Base-by-base conservation (phyloP, 1,140 invertebrate genomes). In the Microplitis demolitor region DNA sequence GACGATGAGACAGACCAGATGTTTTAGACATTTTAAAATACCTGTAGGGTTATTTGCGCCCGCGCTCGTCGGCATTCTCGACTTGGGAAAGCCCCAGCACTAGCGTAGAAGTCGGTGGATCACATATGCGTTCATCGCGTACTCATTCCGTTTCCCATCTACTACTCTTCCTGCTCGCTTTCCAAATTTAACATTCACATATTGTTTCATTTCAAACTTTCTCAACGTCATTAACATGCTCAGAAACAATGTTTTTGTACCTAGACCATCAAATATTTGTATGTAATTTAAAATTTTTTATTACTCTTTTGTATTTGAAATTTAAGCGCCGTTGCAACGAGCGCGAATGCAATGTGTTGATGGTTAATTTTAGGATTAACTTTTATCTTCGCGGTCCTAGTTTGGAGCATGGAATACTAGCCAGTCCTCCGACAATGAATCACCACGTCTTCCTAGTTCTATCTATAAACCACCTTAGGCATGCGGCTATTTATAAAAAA, bases 361-460 rank as follows among this genome's bases (percentile, higher is more conserved):
- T 37, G 69, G 51, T 76, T 84, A 83, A 81, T 78, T 81, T 83
- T 83, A 84, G 79, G 69, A 24, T 53, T 74, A 66, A 69, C 76
- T 83, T 84, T 82, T 78, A 84, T 79, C 78, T 74, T 76, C 61
- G 71, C 78, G 72, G 77, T 74, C 82, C 82, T 82, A 84, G 80
- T 84, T 84, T 84, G 82, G 82, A 79, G 67, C 77, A 72, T 75
- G 80, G 78, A 82, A 80, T 71, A 71, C 56, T 78, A 71, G 79
- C 82, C 76, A 84, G 83, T 74, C 61, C 72, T 81, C 76, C 76
- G 76, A 79, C 77, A 79, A 76, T 84, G 82, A 84, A 79, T 84
- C 82, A 84, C 72, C 75, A 51, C 66, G 73, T 79, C 81, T 82
- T 83, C 80, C 80, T 81, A 79, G 78, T 84, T 83, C 78, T 81